Evolutionary conservation across 2,888 invertebrate species (phyloP), one percentile per base, ranked within the genome.

Genomic region (Agonopterix heracliana): DNA sequence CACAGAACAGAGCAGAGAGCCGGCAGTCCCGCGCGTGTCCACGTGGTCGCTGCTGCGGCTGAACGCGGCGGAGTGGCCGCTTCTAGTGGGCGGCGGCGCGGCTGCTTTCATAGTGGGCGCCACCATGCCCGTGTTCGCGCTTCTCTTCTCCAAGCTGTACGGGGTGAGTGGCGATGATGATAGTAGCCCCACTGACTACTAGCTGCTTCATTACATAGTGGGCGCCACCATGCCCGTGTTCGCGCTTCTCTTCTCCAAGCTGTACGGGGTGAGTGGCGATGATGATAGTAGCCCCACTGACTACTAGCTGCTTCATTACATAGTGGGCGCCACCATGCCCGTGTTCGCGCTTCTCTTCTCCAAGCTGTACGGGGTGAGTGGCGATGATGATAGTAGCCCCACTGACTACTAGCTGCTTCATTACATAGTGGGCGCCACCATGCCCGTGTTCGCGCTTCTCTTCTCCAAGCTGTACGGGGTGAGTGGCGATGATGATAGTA

Each of bases 251-350:
- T n/a, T n/a, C n/a, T n/a, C n/a, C 8, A 91, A 93, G 63, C 84
- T 93, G 0, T 91, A 92, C 59, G 90, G 90, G 59, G 91, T 91
- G 57, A 80, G 89, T n/a, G n/a, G n/a, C n/a, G n/a, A n/a, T n/a
- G n/a, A n/a, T n/a, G n/a, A n/a, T n/a, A n/a, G n/a, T n/a, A n/a
- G n/a, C n/a, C n/a, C n/a, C n/a, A n/a, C n/a, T n/a, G n/a, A n/a
- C n/a, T n/a, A n/a, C n/a, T n/a, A n/a, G n/a, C n/a, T n/a, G n/a
- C n/a, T n/a, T n/a, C n/a, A n/a, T n/a, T n/a, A n/a, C n/a, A n/a
- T n/a, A n/a, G 90, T 92, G 8, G 94, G 94, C 1, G 89, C 90
- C n/a, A 90, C 91, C 34, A 91, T 93, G 80, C 93, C 93, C 0
- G 81, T 90, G 0, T 93, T 93, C 66, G 92, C 93, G 0, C 74